These are phyloP conservation scores for Keiferia lycopersicella DNA, from an alignment of 2,888 invertebrate species.

Conservation along the genomic window DNA sequence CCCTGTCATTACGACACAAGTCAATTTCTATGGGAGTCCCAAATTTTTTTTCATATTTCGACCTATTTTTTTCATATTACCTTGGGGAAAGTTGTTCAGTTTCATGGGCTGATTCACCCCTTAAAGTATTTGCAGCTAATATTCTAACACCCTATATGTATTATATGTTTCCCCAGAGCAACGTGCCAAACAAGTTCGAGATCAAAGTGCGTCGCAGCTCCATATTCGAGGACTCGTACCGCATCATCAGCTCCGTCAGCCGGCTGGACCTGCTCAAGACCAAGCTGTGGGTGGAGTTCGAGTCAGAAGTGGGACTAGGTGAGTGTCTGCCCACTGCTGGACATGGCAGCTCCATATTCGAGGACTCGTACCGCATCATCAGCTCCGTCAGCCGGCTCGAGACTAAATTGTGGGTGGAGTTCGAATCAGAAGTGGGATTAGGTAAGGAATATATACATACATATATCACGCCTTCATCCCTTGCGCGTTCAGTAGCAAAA, in stretches of 20 bases:
- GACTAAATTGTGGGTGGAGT: conserved; percentile 99
- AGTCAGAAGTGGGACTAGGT: conserved; percentile 95
- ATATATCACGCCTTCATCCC: too few species aligned
- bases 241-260: conserved; percentile 95
- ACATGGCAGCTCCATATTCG: conserved; percentile 95
- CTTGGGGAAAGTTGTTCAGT: too few species aligned
- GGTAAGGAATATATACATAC: too few species aligned
- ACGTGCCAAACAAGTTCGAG: conserved; percentile 98
- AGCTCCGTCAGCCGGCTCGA: conserved; percentile 95
- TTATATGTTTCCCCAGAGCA: conserved; percentile 85
- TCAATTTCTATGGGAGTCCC: too few species aligned
- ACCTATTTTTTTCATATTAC: too few species aligned
- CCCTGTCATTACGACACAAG: too few species aligned
- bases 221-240: conserved; percentile 98
- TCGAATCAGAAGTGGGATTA: conserved; percentile 96
- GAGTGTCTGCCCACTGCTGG: too few species aligned
- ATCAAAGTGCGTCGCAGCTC: conserved; percentile 95
- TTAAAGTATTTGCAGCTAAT: too few species aligned
- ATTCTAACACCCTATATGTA: too few species aligned
- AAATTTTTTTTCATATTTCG: too few species aligned
- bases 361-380: conserved; percentile 98
- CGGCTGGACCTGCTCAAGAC: conserved; percentile 96
- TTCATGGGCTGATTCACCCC: too few species aligned
- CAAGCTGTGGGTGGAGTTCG: conserved; percentile 99
- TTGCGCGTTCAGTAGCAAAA: too few species aligned